Evolutionary conservation across 1,140 invertebrate genomes (phyloP), one percentile per base, ranked within the genome.

Genomic region (Pogonognathellus flavescens): DNA sequence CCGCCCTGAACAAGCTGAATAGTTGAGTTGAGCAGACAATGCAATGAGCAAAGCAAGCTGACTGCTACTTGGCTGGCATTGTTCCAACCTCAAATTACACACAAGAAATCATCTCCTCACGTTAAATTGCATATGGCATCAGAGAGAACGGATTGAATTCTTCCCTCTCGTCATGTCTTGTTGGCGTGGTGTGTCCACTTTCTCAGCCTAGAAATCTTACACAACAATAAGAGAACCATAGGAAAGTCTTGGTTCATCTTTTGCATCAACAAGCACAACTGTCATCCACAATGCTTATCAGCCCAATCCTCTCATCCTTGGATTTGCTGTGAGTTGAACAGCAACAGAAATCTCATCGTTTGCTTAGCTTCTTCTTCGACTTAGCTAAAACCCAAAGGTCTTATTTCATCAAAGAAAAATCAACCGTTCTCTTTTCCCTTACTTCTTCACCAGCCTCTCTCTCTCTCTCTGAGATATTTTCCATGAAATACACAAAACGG

Each of bases 41-140:
- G 31, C n/a, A n/a, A n/a, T n/a, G n/a, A n/a, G n/a, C n/a, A n/a
- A n/a, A 41, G 31, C 31, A 41, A 41, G 31, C 31, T 41, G 31
- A 41, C 31, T n/a, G n/a, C n/a, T 66, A 66, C 3, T 13, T 31
- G 62, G 1, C 20, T 66, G 62, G 62, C 62, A 66, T 66, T 66
- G 62, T 66, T 66, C 62, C 62, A 66, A 66, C 62, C 20, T 25
- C 25, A 66, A 66, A 25, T 66, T 66, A 66, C 62, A 11, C 62
- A 66, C 20, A 66, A 41, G 31, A 41, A 41, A 41, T 41, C 31
- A 41, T 3, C 10, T 66, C 62, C 22, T 66, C 62, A 66, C 62
- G 25, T 66, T 20, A 20, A 66, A 66, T 66, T 66, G 62, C 22
- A 66, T 66, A 66, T 66, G 62, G 25, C 62, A 66, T 66, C 62